Conservation (phyloP, 2,113 vertebrate species). For the Gallinago paraguaiae region DNA sequence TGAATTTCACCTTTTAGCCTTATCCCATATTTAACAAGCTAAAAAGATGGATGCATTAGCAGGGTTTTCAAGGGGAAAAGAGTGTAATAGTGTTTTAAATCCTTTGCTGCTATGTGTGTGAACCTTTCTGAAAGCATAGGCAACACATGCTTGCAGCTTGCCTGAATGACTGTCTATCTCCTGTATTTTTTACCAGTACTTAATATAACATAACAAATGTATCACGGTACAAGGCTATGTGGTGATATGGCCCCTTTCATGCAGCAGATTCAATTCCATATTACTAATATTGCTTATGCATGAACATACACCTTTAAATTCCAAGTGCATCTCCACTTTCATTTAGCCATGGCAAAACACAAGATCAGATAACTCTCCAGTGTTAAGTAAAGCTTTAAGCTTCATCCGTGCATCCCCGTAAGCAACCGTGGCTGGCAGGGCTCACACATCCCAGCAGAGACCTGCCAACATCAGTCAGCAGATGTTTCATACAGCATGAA, state of each 20-base stretch:
- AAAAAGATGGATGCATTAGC: neutral
- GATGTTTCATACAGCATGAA: neutral
- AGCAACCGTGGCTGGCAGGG: neutral
- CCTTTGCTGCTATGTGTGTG: neutral
- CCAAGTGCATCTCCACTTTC: neutral
- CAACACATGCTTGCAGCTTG: neutral
- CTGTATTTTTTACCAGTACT: neutral
- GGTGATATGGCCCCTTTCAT: neutral
- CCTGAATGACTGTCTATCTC: neutral
- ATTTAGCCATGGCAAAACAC: neutral
- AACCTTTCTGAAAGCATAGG: neutral
- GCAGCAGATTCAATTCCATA: neutral
- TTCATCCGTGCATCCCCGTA: neutral
- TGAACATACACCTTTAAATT: neutral
- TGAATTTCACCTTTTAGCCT: neutral
- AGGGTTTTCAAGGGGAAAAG: neutral
- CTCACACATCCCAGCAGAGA: neutral
- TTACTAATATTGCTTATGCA: neutral
- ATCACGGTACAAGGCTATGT: neutral
- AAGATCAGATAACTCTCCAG: neutral
- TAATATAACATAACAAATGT: neutral
- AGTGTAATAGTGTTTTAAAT: neutral
- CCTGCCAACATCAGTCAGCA: neutral
- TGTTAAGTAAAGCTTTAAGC: neutral
- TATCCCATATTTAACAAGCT: neutral